Percentiles rank a stretch among this genome's conserved stretches.
Conservation (phyloP, 1,140 invertebrate genomes). For the Pomacea maculata region DNA sequence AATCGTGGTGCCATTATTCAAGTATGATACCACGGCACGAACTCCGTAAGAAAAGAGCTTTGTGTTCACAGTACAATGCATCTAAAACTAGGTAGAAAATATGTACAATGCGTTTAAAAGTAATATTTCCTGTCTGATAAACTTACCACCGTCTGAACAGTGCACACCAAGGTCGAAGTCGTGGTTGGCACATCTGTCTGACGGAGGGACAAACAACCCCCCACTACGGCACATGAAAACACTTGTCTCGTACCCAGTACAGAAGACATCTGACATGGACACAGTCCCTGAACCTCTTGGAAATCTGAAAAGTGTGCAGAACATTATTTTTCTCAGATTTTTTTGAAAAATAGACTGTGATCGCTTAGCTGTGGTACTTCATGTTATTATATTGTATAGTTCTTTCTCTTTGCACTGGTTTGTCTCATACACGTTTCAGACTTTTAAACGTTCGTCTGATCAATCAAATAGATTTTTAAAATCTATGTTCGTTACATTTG, state of each 20-base stretch:
- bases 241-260: conserved; percentile 21
- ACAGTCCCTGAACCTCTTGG: conserved; percentile 37
- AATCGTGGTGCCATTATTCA: too few species aligned
- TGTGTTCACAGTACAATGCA: neutral
- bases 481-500: too few species aligned
- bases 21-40: neutral
- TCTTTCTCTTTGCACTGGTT: too few species aligned
- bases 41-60: neutral
- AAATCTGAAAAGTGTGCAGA: neutral
- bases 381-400: too few species aligned
- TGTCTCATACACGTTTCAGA: too few species aligned
- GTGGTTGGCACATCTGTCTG: conserved; percentile 5
- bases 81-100: neutral
- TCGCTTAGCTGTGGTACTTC: too few species aligned
- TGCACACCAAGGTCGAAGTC: conserved; percentile 6
- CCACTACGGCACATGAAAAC: conserved; percentile 25
- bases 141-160: conserved; percentile 29
- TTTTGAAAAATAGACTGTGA: too few species aligned
- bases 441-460: too few species aligned
- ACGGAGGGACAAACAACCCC: conserved; percentile 10
- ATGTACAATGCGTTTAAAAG: neutral
- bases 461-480: neutral
- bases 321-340: too few species aligned
- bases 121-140: neutral
- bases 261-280: conserved; percentile 38